A percentile compares a stretch with the other conserved stretches of the same genome.
phyloP scores from a whole-genome alignment of 2,797 vertebrate genomes.

The Oophaga sylvatica region DNA sequence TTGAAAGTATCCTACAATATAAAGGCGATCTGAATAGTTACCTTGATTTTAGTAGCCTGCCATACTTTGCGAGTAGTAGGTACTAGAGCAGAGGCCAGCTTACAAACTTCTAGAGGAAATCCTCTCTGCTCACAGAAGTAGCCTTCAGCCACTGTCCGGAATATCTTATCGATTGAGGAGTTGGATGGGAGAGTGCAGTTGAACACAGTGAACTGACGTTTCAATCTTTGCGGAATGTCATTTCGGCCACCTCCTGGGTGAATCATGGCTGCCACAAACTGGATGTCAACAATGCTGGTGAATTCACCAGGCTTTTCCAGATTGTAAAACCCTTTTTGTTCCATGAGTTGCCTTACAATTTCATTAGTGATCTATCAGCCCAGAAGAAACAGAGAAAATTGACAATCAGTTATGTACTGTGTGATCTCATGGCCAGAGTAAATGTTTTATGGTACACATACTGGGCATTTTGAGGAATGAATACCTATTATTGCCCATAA shows the following conservation, averaged over 20 bases:
- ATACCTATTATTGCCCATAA: no score
- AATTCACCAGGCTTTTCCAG: conserved; percentile 86
- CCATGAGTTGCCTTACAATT: conserved; percentile 88
- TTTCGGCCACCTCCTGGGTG: conserved; percentile 85
- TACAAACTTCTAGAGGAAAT: conserved; percentile 73
- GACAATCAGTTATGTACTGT: background rate
- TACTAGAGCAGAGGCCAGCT: conserved; percentile 76
- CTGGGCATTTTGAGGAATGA: background rate
- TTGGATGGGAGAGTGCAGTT: conserved; percentile 85
- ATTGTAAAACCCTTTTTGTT: conserved; percentile 84
- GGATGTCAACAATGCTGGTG: conserved; percentile 76
- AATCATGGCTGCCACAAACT: conserved; percentile 85
- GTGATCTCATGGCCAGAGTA: background rate
- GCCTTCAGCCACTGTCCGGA: conserved; percentile 79
- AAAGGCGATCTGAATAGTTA: conserved; percentile 62
- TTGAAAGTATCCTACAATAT: no score
- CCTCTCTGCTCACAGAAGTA: conserved; percentile 81
- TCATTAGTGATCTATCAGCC: conserved; percentile 83
- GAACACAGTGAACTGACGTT: conserved; percentile 83
- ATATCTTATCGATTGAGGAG: conserved; percentile 84
- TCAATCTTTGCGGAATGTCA: conserved; percentile 85
- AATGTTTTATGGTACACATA: background rate
- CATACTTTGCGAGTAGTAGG: conserved; percentile 79
- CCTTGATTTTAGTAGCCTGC: conserved; percentile 84
- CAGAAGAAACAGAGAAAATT: background rate